Evolutionary conservation across 2,888 invertebrate species (phyloP).

Genomic region (Eupeodes latifasciatus): DNA sequence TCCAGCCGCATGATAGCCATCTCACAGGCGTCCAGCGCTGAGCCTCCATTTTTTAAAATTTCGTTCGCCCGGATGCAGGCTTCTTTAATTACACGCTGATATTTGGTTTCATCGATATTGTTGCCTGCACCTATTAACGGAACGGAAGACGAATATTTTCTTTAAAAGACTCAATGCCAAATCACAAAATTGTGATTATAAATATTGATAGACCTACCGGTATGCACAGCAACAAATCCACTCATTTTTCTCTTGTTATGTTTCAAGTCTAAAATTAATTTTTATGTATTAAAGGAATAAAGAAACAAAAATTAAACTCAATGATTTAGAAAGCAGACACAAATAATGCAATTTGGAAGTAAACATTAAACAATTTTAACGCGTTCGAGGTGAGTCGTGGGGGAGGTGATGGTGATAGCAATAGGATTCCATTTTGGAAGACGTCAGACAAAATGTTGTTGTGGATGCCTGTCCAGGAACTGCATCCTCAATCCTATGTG

Average conservation of each 20-base stretch:
- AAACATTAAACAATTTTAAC: conserved; percentile 61
- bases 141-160: not conserved
- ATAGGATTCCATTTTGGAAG: conserved; percentile 12
- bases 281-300: not conserved
- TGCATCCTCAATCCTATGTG: no score
- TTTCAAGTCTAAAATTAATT: conserved; percentile 15
- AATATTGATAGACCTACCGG: conserved; percentile 85
- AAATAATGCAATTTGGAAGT: conserved; percentile 33
- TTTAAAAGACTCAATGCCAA: not conserved
- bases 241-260: conserved; percentile 79
- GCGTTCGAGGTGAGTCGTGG: not conserved
- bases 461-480: no score
- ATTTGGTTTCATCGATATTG: conserved; percentile 90
- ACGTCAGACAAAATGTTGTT: conserved; percentile 53
- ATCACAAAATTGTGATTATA: not conserved
- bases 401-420: conserved; percentile 16
- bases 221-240: conserved; percentile 91
- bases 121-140: conserved; percentile 91
- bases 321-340: conserved; percentile 25
- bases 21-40: conserved; percentile 92
- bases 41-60: conserved; percentile 88
- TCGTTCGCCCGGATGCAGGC: conserved; percentile 91
- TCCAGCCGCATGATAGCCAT: conserved; percentile 93
- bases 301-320: conserved; percentile 43
- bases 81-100: conserved; percentile 90